Conservation (phyloP, 2,113 vertebrate genomes). For the Dipodomys ordii region DNA sequence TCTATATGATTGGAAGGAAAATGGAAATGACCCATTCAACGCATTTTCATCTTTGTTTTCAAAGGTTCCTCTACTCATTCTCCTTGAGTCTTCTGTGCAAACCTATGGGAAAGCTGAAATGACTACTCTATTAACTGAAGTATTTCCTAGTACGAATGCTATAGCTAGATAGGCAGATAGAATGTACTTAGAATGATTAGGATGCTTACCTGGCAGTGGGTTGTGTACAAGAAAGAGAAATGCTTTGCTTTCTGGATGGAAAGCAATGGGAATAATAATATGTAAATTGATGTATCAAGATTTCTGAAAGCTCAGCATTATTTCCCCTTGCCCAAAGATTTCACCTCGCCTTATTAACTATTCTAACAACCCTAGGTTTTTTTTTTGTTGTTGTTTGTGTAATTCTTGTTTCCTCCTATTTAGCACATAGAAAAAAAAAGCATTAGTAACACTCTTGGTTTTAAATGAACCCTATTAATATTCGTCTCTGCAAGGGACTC, state of each 20-base stretch:
- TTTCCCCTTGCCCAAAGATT: constrained; percentile 70
- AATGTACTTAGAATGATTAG: constrained; percentile 8
- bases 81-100: background rate
- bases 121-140: constrained; percentile 7
- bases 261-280: constrained; percentile 54
- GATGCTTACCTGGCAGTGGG: constrained; percentile 49
- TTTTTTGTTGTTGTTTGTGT: constrained; percentile 82
- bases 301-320: constrained; percentile 77
- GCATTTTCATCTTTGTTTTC: background rate
- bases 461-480: constrained; percentile 91
- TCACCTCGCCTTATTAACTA: constrained; percentile 81
- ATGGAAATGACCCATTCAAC: constrained; percentile 18
- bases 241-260: constrained; percentile 51
- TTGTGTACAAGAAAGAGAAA: constrained; percentile 31
- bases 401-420: constrained; percentile 89
- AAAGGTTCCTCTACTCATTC: background rate
- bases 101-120: background rate
- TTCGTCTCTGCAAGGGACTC: constrained; percentile 86
- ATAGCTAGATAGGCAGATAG: background rate
- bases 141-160: constrained; percentile 23
- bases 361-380: constrained; percentile 80
- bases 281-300: constrained; percentile 5
- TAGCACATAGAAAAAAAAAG: constrained; percentile 83
- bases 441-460: constrained; percentile 88
- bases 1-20: background rate